Base-by-base conservation (phyloP, 2,113 vertebrate species). In the Sisor rabdophorus region DNA sequence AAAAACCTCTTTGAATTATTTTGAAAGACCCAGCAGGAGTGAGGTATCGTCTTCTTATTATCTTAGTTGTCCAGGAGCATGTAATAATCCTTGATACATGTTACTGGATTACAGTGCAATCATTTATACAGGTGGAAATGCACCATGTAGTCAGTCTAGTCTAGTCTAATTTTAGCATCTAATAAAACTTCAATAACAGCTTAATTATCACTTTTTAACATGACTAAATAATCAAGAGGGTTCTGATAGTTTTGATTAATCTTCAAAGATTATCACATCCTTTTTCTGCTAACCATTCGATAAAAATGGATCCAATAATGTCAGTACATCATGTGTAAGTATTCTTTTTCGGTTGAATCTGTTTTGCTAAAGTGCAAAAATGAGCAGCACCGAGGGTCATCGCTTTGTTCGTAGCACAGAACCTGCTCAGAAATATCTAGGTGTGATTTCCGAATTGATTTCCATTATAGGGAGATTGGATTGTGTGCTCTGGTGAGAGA, bases 371-470 rank as follows among this genome's bases (percentile, higher is more conserved):
- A 48, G 24, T 2, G 20, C 15, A 20, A 40, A 32, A 65, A 75
- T 11, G 30, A 75, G 52, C 61, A 4, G 47, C 2, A 1, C 68
- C 61, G 47, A 71, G 59, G 72, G 77, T 79, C 79, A 75, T 58
- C 26, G 17, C 61, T 22, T 28, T 73, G 77, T 73, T 68, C 72
- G 54, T 73, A 69, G 73, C 81, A 61, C 68, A 73, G 54, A 50
- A 47, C 59, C 67, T 54, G 40, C 67, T 53, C 26, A 54, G 32
- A 82, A 82, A 82, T 79, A 77, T 82, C 77, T 76, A 73, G 68
- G 77, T 79, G 73, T n/a, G 58, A 82, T 82, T 79, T 79, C 40
- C 73, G 76, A 76, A 82, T 73, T 76, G 77, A 82, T 82, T 79
- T 61, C 60, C 50, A 65, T 48, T 65, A 82, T 54, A 54, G 68